A percentile compares a stretch with the other conserved stretches of the same genome.
These are phyloP conservation scores for Calameuta filiformis DNA, from an alignment of 2,888 invertebrate species.

Conservation along the genomic window DNA sequence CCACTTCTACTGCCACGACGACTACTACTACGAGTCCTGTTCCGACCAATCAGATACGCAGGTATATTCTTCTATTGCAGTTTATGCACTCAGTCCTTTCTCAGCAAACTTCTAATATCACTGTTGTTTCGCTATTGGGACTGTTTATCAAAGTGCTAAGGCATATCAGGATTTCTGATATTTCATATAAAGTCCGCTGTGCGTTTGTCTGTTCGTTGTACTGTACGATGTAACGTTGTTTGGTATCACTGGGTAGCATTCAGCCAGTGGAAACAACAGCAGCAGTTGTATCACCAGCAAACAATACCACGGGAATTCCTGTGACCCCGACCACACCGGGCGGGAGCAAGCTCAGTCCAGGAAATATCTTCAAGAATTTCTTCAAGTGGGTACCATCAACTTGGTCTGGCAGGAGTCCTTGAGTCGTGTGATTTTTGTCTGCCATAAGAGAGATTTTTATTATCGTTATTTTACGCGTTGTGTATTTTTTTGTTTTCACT, in stretches of 20 bases:
- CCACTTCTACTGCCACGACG: slow-evolving; percentile 66
- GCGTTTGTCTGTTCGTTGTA: not conserved
- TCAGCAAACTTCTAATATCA: not conserved
- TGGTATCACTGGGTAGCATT: slow-evolving; percentile 48
- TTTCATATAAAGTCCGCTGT: not conserved
- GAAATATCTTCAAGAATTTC: slow-evolving; percentile 95
- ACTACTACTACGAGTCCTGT: slow-evolving; percentile 67
- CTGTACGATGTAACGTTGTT: slow-evolving; percentile 37
- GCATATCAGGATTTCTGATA: not conserved
- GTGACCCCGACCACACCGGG: slow-evolving; percentile 73
- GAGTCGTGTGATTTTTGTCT: slow-evolving; percentile 45
- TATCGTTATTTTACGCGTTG: not conserved
- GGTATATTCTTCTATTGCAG: slow-evolving; percentile 43
- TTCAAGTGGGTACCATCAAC: slow-evolving; percentile 83
- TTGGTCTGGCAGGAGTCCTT: slow-evolving; percentile 38
- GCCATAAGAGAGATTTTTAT: slow-evolving; percentile 25
- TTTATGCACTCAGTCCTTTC: not conserved
- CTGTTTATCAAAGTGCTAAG: not conserved
- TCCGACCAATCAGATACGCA: slow-evolving; percentile 62
- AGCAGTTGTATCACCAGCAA: slow-evolving; percentile 55
- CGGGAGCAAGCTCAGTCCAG: slow-evolving; percentile 81
- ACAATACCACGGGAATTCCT: slow-evolving; percentile 65
- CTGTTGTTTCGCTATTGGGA: not conserved
- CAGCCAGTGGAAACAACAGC: slow-evolving; percentile 59
- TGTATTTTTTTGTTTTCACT: slow-evolving; percentile 7